A percentile compares a stretch with the other conserved stretches of the same genome.
phyloP scores from a whole-genome alignment of 2,797 vertebrate species.

The Atherinosoma microstoma region DNA sequence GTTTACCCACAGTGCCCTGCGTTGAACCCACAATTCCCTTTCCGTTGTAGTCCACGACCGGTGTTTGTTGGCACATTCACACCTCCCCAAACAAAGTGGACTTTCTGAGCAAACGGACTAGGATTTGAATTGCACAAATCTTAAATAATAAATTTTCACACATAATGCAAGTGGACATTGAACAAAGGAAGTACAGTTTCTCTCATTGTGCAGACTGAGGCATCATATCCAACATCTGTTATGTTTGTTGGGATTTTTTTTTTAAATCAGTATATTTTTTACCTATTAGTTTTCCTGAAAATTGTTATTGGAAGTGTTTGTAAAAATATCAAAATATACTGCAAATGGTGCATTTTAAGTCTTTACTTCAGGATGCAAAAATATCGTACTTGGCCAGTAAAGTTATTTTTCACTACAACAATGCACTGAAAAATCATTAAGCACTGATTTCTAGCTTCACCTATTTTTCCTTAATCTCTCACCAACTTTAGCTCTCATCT shows the following conservation, averaged over 20 bases:
- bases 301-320: neutral
- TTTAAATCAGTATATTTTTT: neutral
- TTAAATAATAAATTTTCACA: neutral
- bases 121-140: too few relatives aligned
- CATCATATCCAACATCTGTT: slow-evolving; percentile 5
- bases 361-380: neutral
- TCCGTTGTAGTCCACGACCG: too few relatives aligned
- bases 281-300: neutral
- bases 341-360: neutral
- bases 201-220: slow-evolving; percentile 6
- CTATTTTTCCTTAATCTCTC: slow-evolving; percentile 16
- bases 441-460: slow-evolving; percentile 15
- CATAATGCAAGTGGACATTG: neutral
- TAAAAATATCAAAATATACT: neutral
- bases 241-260: slow-evolving; percentile 1
- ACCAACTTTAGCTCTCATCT: slow-evolving; percentile 37
- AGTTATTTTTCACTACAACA: slow-evolving; percentile 21
- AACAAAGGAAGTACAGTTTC: neutral
- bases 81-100: too few relatives aligned
- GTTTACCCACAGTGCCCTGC: too few relatives aligned
- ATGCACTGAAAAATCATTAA: slow-evolving; percentile 23
- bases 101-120: too few relatives aligned
- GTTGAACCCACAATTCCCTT: too few relatives aligned
- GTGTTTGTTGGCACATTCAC: too few relatives aligned
- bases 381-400: neutral